Conservation (phyloP, 1,140 invertebrate genomes). For the Lanistes nyassanus region DNA sequence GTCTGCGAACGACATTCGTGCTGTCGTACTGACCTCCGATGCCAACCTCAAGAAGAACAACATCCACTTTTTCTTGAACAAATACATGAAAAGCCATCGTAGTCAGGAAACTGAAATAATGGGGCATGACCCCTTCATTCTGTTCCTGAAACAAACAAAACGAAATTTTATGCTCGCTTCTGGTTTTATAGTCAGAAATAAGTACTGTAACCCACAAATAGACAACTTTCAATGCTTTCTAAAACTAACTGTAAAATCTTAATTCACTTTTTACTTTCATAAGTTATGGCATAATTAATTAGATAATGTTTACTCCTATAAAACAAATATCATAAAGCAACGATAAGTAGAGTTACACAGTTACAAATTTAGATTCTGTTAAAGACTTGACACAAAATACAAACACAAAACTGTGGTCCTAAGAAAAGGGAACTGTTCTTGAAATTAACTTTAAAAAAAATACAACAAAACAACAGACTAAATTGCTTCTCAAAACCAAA, state of each 20-base stretch:
- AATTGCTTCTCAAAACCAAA: too few relatives aligned
- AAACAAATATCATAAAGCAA: too few relatives aligned
- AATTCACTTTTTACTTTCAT: not conserved
- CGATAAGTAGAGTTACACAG: too few relatives aligned
- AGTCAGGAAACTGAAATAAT: slow-evolving; percentile 95
- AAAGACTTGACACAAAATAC: not conserved
- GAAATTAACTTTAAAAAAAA: too few relatives aligned
- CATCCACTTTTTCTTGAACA: slow-evolving; percentile 85
- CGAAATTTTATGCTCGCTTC: not conserved
- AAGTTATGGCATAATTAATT: not conserved
- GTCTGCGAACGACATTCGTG: slow-evolving; percentile 84
- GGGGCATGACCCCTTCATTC: slow-evolving; percentile 76
- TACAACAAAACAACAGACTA: too few relatives aligned
- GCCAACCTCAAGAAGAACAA: slow-evolving; percentile 96
- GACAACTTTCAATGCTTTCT: not conserved
- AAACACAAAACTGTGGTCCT: not conserved
- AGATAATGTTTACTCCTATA: not conserved
- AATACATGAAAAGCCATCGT: slow-evolving; percentile 92
- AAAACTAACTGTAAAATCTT: slow-evolving; percentile 60
- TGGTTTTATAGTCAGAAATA: not conserved
- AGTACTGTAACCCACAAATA: not conserved
- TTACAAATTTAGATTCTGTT: too few relatives aligned
- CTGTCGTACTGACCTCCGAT: slow-evolving; percentile 95
- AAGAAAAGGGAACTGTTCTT: not conserved
- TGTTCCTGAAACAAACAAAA: slow-evolving; percentile 32